These are phyloP conservation scores for Leucophenga varia DNA, from an alignment of 1,140 invertebrate genomes.

Conservation along the genomic window DNA sequence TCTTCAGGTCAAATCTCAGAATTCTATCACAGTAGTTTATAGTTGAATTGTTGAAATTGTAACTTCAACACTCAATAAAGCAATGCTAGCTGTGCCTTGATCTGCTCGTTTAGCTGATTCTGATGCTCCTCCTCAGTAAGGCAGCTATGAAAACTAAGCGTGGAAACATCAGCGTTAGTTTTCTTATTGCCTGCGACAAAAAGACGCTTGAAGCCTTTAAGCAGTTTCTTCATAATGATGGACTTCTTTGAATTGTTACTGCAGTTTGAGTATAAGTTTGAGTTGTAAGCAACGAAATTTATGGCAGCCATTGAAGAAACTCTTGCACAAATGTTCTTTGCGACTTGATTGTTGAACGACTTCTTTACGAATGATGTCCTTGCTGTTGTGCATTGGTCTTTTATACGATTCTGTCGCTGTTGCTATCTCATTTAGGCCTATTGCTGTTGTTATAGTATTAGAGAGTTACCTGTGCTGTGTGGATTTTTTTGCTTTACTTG, in stretches of 20 bases:
- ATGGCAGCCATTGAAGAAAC: neutral
- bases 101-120: constrained; percentile 6
- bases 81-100: neutral
- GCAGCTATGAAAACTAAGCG: neutral
- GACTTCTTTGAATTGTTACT: constrained; percentile 17
- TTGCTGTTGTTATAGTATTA: too few relatives aligned
- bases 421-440: too few relatives aligned
- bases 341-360: too few relatives aligned
- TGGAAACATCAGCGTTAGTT: too few relatives aligned
- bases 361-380: neutral
- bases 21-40: too few relatives aligned
- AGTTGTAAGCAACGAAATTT: neutral
- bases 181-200: constrained; percentile 19
- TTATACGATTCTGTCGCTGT: neutral
- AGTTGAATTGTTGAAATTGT: neutral
- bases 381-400: constrained; percentile 13
- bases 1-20: too few relatives aligned
- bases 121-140: constrained; percentile 8
- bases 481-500: too few relatives aligned
- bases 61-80: neutral
- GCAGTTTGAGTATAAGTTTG: neutral
- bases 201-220: constrained; percentile 30
- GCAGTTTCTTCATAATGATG: constrained; percentile 33
- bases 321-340: constrained; percentile 30
- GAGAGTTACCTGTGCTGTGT: too few relatives aligned